Conservation (phyloP, 2,797 vertebrate genomes). For the Catharus ustulatus region DNA sequence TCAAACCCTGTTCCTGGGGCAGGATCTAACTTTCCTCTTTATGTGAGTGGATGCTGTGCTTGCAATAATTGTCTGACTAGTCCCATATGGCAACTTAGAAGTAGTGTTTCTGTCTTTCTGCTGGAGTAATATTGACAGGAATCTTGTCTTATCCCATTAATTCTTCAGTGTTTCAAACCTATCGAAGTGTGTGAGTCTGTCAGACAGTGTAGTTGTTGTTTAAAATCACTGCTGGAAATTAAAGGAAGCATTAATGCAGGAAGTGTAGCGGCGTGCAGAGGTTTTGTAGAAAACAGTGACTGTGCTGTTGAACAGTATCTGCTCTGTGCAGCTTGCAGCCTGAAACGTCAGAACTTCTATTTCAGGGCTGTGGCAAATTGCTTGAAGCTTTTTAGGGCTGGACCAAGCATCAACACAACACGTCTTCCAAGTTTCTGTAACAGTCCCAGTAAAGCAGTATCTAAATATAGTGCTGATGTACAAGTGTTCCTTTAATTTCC, state of each 20-base stretch:
- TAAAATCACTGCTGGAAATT: not conserved
- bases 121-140: not conserved
- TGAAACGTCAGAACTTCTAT: constrained; percentile 29
- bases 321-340: constrained; percentile 34
- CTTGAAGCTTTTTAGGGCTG: constrained; percentile 53
- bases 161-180: not conserved
- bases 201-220: not conserved
- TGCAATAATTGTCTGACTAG: not conserved
- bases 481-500: constrained; percentile 49
- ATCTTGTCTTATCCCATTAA: not conserved
- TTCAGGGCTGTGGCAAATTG: constrained; percentile 42
- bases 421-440: constrained; percentile 54
- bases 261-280: not conserved
- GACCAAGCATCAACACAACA: constrained; percentile 47
- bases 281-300: not conserved
- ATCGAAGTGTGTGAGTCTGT: not conserved
- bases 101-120: not conserved
- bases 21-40: not conserved
- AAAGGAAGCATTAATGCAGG: constrained; percentile 7
- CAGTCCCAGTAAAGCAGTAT: constrained; percentile 36
- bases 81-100: not conserved
- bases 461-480: constrained; percentile 63
- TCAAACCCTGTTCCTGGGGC: not conserved
- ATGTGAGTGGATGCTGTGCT: not conserved
- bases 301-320: constrained; percentile 48